Evolutionary conservation across 2,113 vertebrate species (phyloP), one percentile per base, ranked within the genome.

Genomic region (Eudorcas thomsonii): DNA sequence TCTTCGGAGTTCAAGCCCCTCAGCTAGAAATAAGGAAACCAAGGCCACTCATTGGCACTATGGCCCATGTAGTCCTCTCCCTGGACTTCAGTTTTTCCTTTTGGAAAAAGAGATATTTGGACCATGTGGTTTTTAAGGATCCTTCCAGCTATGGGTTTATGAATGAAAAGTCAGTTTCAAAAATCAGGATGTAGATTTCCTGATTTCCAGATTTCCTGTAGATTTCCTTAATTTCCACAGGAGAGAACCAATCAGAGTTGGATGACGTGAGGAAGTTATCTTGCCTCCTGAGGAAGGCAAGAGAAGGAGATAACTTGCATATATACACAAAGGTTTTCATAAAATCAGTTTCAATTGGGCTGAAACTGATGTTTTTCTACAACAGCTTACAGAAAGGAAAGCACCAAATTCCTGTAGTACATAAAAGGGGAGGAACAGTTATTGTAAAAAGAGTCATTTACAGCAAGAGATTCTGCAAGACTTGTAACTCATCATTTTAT

Each of bases 401-500:
- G 12, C 52, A 94, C n/a, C 83, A 62, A 95, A 96, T 92, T 96
- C 52, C 59, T 81, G 52, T 43, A 96, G 39, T 94, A 39, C 39
- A 52, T 96, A 90, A 95, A 93, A 98, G 15, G 77, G 55, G 54
- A 77, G 87, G 78, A 88, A 92, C 96, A 86, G 96, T 93, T 91
- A 91, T 90, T 93, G 7, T 9, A 96, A 96, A 64, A 52, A 94
- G 78, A 84, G 39, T 94, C 95, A 96, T 91, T 90, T 98, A 88
- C 92, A 95, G 78, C 62, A 87, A 95, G 93, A 94, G 55, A 97
- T 67, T 94, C 81, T 96, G 86, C 7, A 82, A 36, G 17, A 54
- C n/a, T 33, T 57, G 25, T 96, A 71, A 90, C 98, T 92, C 60
- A 96, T 94, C 28, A 64, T 9, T 97, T 94, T 88, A 96, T 90